Percentiles rank a stretch among this genome's conserved stretches.
phyloP scores from a whole-genome alignment of 2,113 vertebrate genomes.

The Alouatta palliata region DNA sequence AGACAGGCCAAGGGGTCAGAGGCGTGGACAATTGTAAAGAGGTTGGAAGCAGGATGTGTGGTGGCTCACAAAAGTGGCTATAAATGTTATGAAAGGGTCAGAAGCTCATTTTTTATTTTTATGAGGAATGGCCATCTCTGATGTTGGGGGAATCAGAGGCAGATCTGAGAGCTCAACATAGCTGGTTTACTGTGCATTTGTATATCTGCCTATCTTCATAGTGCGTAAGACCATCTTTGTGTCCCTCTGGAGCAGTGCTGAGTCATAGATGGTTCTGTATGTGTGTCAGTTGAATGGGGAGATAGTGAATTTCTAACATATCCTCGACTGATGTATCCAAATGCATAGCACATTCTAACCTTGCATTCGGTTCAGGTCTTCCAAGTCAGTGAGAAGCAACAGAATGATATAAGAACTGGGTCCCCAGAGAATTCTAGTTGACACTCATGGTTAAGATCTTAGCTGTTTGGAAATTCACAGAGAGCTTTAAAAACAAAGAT shows the following conservation, averaged over 20 bases:
- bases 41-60: neutral
- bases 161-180: neutral
- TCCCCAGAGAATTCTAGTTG: neutral
- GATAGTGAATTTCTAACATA: neutral
- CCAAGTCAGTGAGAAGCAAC: neutral
- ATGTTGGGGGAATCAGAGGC: neutral
- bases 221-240: neutral
- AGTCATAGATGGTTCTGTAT: neutral
- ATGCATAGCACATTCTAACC: neutral
- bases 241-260: neutral
- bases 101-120: neutral
- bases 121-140: neutral
- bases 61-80: neutral
- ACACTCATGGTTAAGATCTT: neutral
- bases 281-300: neutral
- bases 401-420: neutral
- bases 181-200: neutral
- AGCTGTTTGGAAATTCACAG: conserved; percentile 8
- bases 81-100: neutral
- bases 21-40: neutral
- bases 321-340: neutral
- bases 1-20: neutral
- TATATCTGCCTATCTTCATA: neutral
- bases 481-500: neutral
- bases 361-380: neutral